Evolutionary conservation across 2,888 invertebrate genomes (phyloP), one percentile per base, ranked within the genome.

Genomic region (Agrotis exclamationis): DNA sequence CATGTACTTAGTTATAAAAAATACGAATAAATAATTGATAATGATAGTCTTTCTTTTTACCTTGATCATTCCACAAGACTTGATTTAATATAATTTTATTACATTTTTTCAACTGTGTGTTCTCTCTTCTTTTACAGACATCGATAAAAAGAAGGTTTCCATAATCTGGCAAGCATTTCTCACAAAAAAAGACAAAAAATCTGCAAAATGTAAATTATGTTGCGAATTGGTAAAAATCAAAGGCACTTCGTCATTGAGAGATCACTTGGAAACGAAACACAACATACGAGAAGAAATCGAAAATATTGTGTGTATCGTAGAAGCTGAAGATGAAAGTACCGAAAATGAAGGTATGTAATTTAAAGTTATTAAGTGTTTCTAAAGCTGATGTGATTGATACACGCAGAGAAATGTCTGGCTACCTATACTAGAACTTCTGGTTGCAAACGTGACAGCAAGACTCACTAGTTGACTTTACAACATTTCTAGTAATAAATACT

Each of bases 121-220:
- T 3, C 1, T 13, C 24, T 16, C 11, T 44, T 28, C 28, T 48
- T n/a, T 48, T 47, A 20, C 54, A 74, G 58, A 33, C 16, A 20
- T 1, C 22, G 0, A 9, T 3, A 58, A 51, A 22, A 47, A 53
- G 1, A 24, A 54, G 14, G 3, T 20, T 13, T 74, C 70, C 20
- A 1, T 48, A 1, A 60, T 71, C 11, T 78, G 75, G 75, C 14
- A 60, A 20, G 18, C 13, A 11, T 76, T 63, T n/a, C 18, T 65
- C 1, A 64, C 11, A 20, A 78, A 57, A 22, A 50, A 64, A 22
- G 79, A 76, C 48, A 71, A 44, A 65, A 3, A 14, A 4, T 14
- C 4, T 20, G 71, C 59, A 0, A 54, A 63, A 56, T 77, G 77
- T 70, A 70, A 56, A 47, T 7, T 76, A 18, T 75, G 74, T 70